Conservation (phyloP, 2,888 invertebrate species). For the Amiota minor region DNA sequence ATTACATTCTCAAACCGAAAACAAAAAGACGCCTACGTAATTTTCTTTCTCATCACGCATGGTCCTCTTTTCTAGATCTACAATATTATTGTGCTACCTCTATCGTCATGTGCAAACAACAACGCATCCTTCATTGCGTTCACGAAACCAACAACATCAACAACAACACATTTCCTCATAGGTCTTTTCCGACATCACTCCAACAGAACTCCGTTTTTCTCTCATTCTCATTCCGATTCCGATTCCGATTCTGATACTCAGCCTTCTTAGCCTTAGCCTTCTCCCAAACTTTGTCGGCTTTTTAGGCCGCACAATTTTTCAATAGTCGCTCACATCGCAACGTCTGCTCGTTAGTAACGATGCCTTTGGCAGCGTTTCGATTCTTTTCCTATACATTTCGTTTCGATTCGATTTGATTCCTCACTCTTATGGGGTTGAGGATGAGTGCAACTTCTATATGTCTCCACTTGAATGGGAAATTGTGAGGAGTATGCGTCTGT, state of each 20-base stretch:
- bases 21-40: neutral
- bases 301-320: constrained; percentile 46
- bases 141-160: neutral
- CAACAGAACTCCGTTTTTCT: neutral
- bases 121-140: neutral
- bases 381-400: constrained; percentile 61
- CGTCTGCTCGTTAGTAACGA: constrained; percentile 35
- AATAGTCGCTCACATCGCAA: constrained; percentile 38
- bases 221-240: no score
- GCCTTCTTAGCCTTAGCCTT: neutral
- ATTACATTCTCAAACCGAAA: neutral
- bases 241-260: no score
- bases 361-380: constrained; percentile 58
- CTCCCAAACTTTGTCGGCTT: neutral
- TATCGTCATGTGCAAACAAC: neutral
- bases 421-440: neutral
- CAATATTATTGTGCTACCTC: no score
- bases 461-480: neutral
- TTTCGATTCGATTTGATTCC: constrained; percentile 33
- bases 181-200: neutral
- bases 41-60: neutral
- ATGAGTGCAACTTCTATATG: neutral
- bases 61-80: no score
- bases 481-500: constrained; percentile 1
- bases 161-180: neutral